These are phyloP conservation scores for Camponotus floridanus DNA, from an alignment of 1,140 invertebrate species.

Conservation along the genomic window DNA sequence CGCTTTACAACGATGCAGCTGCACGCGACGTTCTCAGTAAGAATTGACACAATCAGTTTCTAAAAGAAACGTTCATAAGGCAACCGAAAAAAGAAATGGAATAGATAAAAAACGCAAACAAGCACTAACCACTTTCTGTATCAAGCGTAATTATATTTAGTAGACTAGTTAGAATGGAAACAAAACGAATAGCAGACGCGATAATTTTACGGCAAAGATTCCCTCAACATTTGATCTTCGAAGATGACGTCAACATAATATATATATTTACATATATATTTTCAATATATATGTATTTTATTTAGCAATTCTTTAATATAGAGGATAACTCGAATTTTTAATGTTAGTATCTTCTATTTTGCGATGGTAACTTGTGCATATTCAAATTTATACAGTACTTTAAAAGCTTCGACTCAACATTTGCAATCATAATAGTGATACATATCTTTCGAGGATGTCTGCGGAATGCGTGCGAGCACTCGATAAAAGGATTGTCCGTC, in stretches of 20 bases:
- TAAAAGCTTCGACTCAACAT: background rate
- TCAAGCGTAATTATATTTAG: slow-evolving; percentile 33
- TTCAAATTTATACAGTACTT: background rate
- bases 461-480: slow-evolving; percentile 35
- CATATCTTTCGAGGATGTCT: slow-evolving; percentile 17
- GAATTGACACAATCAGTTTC: background rate
- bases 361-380: background rate
- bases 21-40: slow-evolving; percentile 56
- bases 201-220: background rate
- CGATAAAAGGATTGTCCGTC: slow-evolving; percentile 16
- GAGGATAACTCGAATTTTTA: background rate
- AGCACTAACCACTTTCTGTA: background rate
- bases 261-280: too few species aligned
- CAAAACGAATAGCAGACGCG: background rate
- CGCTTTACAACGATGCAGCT: slow-evolving; percentile 57
- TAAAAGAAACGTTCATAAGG: slow-evolving; percentile 23
- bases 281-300: too few species aligned
- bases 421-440: slow-evolving; percentile 2
- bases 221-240: background rate
- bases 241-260: background rate
- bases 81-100: background rate
- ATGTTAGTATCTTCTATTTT: background rate
- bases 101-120: background rate
- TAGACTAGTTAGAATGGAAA: slow-evolving; percentile 1
- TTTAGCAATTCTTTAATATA: background rate